Evolutionary conservation across 2,113 vertebrate genomes (phyloP).

Genomic region (Leptocoma aspasia): DNA sequence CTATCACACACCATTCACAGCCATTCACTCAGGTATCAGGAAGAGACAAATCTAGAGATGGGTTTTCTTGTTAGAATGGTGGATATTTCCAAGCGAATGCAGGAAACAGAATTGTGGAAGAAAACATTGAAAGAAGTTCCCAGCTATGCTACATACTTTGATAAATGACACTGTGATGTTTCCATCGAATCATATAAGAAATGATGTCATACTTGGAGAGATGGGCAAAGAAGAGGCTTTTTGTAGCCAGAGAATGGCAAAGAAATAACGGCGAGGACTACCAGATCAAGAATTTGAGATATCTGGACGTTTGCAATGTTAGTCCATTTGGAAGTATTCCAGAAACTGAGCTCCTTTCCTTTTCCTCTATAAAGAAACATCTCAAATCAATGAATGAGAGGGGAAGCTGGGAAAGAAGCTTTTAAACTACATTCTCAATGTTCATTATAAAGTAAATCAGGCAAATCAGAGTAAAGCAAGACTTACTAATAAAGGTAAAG

Average conservation of each 20-base stretch:
- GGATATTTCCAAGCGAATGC: neutral
- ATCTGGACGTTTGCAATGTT: neutral
- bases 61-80: neutral
- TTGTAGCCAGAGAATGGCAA: neutral
- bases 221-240: neutral
- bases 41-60: neutral
- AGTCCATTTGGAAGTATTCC: neutral
- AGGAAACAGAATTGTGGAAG: neutral
- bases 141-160: neutral
- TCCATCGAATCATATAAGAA: neutral
- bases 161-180: neutral
- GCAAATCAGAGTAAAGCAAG: neutral
- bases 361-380: neutral
- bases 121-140: neutral
- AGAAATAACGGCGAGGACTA: neutral
- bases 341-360: neutral
- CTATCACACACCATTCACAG: neutral
- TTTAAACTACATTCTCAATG: neutral
- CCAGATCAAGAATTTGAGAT: neutral
- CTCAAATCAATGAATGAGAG: neutral
- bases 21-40: neutral
- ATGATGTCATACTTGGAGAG: neutral
- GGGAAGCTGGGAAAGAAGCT: neutral
- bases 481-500: neutral
- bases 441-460: neutral